Percentiles rank a stretch among this genome's conserved stretches.
These are phyloP conservation scores for Chalcis sispes DNA, from an alignment of 2,888 invertebrate genomes.

Conservation along the genomic window DNA sequence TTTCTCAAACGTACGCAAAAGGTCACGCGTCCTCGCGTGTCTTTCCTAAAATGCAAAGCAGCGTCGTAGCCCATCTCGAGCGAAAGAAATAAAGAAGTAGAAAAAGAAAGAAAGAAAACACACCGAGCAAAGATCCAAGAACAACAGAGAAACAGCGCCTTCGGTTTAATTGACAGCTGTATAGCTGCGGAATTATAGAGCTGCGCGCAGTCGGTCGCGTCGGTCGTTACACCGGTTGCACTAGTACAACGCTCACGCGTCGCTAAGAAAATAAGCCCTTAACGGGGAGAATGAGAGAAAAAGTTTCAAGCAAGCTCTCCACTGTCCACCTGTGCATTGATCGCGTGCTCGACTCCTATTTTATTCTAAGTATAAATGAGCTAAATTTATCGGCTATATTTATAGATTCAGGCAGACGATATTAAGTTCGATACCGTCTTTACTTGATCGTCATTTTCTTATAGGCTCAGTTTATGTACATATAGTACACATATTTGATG, in stretches of 20 bases:
- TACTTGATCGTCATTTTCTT: slow-evolving; percentile 41
- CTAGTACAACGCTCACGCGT: not conserved
- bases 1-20: no score
- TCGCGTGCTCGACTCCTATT: not conserved
- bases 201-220: not conserved
- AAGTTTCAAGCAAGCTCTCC: not conserved
- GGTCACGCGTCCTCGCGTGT: no score
- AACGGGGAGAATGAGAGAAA: not conserved
- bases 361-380: slow-evolving; percentile 37
- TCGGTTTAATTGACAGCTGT: slow-evolving; percentile 47
- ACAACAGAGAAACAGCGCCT: slow-evolving; percentile 37
- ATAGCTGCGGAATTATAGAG: slow-evolving; percentile 26
- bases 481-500: not conserved
- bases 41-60: no score
- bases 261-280: not conserved
- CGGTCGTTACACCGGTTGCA: slow-evolving; percentile 17
- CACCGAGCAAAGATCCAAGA: slow-evolving; percentile 2
- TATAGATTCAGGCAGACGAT: slow-evolving; percentile 6
- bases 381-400: slow-evolving; percentile 35
- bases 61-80: not conserved
- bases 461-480: slow-evolving; percentile 4
- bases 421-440: slow-evolving; percentile 15
- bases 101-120: slow-evolving; percentile 14
- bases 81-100: not conserved
- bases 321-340: slow-evolving; percentile 19